Percentiles rank a stretch among this genome's conserved stretches.
Conservation (phyloP, 2,113 vertebrate genomes). For the Monopterus albus region DNA sequence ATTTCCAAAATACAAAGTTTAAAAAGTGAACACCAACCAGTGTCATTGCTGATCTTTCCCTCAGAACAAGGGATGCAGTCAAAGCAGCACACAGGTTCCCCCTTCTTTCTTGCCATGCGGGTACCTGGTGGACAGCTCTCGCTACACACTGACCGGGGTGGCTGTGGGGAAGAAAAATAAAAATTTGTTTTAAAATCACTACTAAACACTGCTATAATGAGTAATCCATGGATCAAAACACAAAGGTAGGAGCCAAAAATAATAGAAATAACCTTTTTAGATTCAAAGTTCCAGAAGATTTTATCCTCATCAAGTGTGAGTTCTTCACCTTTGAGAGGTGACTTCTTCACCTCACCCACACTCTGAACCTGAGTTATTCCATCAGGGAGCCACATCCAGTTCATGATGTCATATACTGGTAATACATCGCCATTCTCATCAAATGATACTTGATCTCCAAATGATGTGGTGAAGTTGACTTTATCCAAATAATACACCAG, state of each 20-base stretch:
- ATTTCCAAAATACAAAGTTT: background rate
- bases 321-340: slow-evolving; percentile 42
- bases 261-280: slow-evolving; percentile 41
- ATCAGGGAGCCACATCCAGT: slow-evolving; percentile 72
- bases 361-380: slow-evolving; percentile 58
- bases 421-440: slow-evolving; percentile 78
- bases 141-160: slow-evolving; percentile 65
- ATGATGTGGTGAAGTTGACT: slow-evolving; percentile 75
- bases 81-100: slow-evolving; percentile 81
- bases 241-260: background rate
- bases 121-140: slow-evolving; percentile 77
- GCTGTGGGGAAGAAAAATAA: background rate
- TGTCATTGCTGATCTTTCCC: slow-evolving; percentile 73
- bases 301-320: slow-evolving; percentile 68
- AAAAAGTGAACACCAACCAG: slow-evolving; percentile 58
- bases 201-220: background rate
- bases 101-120: slow-evolving; percentile 70
- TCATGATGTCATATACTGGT: slow-evolving; percentile 80
- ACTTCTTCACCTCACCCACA: slow-evolving; percentile 72
- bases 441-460: slow-evolving; percentile 78
- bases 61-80: slow-evolving; percentile 81
- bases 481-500: slow-evolving; percentile 71
- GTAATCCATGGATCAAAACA: background rate
- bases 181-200: too few relatives aligned
- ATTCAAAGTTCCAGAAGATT: slow-evolving; percentile 68